Evolutionary conservation across 1,140 invertebrate species (phyloP), one percentile per base, ranked within the genome.

Genomic region (Stegodyphus dumicola): DNA sequence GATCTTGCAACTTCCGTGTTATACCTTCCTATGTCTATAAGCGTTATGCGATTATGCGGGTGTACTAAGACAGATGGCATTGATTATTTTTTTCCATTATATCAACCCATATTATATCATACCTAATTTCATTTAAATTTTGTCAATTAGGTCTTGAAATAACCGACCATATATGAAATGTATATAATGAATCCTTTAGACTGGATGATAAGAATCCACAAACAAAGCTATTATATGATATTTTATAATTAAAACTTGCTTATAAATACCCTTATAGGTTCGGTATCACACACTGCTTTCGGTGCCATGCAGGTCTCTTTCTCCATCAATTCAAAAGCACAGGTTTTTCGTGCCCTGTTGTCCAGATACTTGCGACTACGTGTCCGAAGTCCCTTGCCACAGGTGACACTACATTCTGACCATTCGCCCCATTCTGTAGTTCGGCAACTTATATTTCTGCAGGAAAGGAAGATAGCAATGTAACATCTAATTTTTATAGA

Each of bases 341-440:
- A 93, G 81, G 91, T 91, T 75, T 92, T 92, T 7, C 90, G 86
- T 5, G 91, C 91, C 85, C 90, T 89, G 67, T 91, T 90, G 88
- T 92, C 91, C 67, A 91, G 88, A 85, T 92, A 92, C 56, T 90
- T 89, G 10, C 93, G 88, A 54, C 88, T 90, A 54, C 93, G 89
- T 7, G 90, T 90, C 77, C 90, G 88, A 51, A 90, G 89, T 5
- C 93, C 93, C 56, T 90, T 90, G 0, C 93, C 93, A 89, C 93
- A 94, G 0, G 91, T 92, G 6, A 91, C 92, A 49, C 90, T 91
- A 88, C 93, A 94, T 13, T 90, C 90, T 4, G 90, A 90, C 93
- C 93, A 94, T 17, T 91, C 90, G 2, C 90, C 90, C 93, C 93
- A 94, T 10, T 73, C 67, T 0, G 88, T 87, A 7, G 88, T 89